Evolutionary conservation across 2,888 invertebrate species (phyloP), one percentile per base, ranked within the genome.

Genomic region (Clepsis dumicolana): DNA sequence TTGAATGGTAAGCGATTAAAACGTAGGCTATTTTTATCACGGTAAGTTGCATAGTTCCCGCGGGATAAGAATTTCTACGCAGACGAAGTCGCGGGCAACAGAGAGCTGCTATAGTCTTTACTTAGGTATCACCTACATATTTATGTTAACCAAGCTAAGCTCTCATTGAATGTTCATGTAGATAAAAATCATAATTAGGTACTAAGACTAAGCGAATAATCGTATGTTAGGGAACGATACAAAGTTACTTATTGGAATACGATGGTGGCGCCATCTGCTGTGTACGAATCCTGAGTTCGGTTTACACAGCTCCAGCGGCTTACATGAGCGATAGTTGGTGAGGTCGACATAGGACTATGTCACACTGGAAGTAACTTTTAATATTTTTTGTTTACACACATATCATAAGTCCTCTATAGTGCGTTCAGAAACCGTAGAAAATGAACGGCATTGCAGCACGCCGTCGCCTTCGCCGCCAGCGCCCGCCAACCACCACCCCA

Each of bases 241-340:
- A 35, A 56, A 35, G 35, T 56, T 32, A 7, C 35, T 59, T 52
- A 65, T 65, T 41, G 52, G 52, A 41, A 65, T 52, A 59, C 27
- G 70, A 69, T 57, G 64, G 56, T 57, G 24, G 64, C 69, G 65
- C 59, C 53, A 72, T 56, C 54, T 54, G 65, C 48, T 69, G 41
- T n/a, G 41, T 29, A 41, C 52, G 59, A 59, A 59, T 65, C 59
- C 59, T 18, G 59, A 59, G 59, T 59, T 65, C 8, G 24, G 59
- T 65, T 52, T 59, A 59, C 50, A 41, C 38, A 59, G 59, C 16
- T 56, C 29, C 14, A 14, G 21, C 35, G 57, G 59, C 38, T 64
- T 29, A 54, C 64, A 50, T 65, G 50, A 50, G 35, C 35, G 56
- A 57, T 64, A 48, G 54, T 21, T 48, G 56, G 44, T 29, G 29